These are phyloP conservation scores for Rhagologus leucostigma DNA, from an alignment of 2,113 vertebrate species.

Conservation along the genomic window DNA sequence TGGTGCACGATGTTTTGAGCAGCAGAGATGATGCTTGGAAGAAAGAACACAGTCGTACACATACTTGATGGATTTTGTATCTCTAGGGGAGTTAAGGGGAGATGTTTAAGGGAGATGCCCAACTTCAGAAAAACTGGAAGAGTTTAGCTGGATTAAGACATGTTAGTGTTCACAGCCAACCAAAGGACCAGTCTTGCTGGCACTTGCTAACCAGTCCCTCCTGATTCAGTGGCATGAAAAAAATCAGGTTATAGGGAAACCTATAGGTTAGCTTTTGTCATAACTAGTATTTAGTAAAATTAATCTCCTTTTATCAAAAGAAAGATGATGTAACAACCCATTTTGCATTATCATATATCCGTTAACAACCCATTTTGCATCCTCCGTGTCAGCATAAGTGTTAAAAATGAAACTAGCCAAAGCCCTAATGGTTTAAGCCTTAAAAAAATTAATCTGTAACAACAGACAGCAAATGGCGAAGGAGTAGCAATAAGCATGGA, in stretches of 20 bases:
- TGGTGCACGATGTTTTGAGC: background rate
- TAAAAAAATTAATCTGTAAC: background rate
- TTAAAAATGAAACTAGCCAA: background rate
- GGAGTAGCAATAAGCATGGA: background rate
- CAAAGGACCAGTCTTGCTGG: background rate
- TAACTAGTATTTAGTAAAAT: background rate
- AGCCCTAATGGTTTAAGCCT: background rate
- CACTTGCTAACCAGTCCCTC: background rate
- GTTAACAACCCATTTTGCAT: background rate
- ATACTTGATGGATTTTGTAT: background rate
- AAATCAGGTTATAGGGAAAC: background rate
- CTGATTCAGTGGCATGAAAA: background rate
- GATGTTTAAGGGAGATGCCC: background rate
- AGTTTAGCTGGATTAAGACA: background rate
- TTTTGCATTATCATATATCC: background rate
- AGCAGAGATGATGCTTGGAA: background rate
- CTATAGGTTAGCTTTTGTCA: background rate
- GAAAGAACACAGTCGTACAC: background rate
- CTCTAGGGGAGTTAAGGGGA: background rate
- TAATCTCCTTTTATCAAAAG: background rate
- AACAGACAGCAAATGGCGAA: background rate
- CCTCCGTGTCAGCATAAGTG: background rate
- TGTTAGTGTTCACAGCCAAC: background rate
- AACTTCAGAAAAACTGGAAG: background rate
- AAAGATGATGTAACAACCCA: background rate